Conservation (phyloP, 1,140 invertebrate genomes). For the Calosoma granatense region DNA sequence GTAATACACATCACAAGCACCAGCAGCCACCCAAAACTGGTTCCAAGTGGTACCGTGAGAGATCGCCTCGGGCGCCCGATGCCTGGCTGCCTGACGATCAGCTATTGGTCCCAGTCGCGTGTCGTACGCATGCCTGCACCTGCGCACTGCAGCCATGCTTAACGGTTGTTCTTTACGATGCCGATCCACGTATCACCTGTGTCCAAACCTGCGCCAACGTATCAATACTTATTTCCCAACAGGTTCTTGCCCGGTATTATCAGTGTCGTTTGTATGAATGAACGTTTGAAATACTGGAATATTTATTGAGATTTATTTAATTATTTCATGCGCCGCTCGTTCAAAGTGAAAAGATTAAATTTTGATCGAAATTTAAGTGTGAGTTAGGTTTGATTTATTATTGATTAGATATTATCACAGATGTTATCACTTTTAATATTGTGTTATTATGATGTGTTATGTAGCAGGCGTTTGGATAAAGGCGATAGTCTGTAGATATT, state of each 20-base stretch:
- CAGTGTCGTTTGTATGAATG: background rate
- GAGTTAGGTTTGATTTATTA: too few species aligned
- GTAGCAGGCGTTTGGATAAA: too few species aligned
- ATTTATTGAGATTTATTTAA: background rate
- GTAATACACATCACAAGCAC: background rate
- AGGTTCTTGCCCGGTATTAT: background rate
- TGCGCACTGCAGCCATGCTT: background rate
- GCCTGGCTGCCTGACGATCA: background rate
- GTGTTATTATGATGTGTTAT: too few species aligned
- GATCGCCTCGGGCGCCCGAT: background rate
- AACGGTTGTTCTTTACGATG: too few species aligned
- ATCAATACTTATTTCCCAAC: background rate
- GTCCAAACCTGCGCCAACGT: background rate
- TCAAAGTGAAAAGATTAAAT: too few species aligned
- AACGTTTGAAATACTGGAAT: background rate
- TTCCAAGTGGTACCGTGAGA: conserved; percentile 5
- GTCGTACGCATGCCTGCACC: background rate
- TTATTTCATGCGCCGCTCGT: background rate
- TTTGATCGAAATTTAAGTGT: too few species aligned
- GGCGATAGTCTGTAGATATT: too few species aligned
- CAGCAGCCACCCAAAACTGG: background rate
- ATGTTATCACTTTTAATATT: too few species aligned
- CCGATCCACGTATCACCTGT: background rate
- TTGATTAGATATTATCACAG: too few species aligned
- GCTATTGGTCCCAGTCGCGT: background rate